A percentile compares a stretch with the other conserved stretches of the same genome.
These are phyloP conservation scores for Molossus molossus DNA, from an alignment of 2,797 vertebrate species.

Conservation along the genomic window DNA sequence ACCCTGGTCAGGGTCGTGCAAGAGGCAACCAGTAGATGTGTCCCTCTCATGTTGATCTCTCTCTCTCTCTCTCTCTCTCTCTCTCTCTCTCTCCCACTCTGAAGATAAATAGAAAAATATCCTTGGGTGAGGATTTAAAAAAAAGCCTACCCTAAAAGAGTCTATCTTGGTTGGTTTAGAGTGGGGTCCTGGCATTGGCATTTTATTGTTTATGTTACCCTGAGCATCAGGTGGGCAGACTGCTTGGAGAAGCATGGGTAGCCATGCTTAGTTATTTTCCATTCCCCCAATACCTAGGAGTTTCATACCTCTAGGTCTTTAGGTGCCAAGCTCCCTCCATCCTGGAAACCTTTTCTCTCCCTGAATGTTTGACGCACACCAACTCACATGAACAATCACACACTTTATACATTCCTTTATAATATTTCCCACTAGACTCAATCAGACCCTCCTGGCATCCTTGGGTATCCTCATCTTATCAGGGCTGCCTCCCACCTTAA, in stretches of 20 bases:
- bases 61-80: too few species aligned
- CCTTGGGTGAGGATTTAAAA: not conserved
- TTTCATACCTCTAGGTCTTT: not conserved
- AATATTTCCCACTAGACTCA: not conserved
- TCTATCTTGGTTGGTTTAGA: not conserved
- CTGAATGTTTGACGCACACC: not conserved
- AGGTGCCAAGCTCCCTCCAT: not conserved
- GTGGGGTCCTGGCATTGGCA: not conserved
- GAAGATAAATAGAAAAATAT: too few species aligned
- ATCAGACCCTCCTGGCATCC: not conserved
- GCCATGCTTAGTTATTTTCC: not conserved
- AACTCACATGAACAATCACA: not conserved
- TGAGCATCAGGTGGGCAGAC: not conserved
- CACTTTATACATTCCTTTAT: not conserved
- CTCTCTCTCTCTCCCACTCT: too few species aligned
- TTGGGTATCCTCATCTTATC: not conserved
- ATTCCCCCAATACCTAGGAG: not conserved
- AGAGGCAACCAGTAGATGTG: too few species aligned
- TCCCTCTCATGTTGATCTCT: too few species aligned
- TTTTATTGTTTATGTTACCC: not conserved
- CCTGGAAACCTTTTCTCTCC: not conserved
- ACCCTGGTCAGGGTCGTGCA: too few species aligned
- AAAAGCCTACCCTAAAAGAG: not conserved
- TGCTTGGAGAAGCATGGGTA: not conserved
- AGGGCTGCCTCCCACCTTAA: not conserved